Base-by-base conservation (phyloP, 35 echinoderm and acorn worm genomes). In the Apostichopus californicus region DNA sequence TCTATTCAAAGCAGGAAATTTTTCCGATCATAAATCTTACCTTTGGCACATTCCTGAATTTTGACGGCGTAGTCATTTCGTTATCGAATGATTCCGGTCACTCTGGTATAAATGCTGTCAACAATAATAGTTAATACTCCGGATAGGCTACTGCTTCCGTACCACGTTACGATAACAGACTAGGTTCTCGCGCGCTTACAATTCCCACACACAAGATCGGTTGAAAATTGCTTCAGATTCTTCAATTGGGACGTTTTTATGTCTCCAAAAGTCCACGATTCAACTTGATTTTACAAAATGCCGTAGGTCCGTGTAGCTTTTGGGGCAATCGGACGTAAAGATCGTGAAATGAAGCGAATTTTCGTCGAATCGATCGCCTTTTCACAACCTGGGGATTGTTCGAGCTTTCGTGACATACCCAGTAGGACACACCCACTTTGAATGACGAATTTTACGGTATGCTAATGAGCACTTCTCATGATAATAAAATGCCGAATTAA, bases 31-130 rank as follows among this genome's bases (percentile, higher is more conserved):
- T 61, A 81, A 54, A 14, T 52, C 93, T 94, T 77, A 96, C 95
- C 95, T 96, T 94, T 88, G 95, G 95, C 13, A 96, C 95, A 86
- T 96, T 96, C 78, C 95, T 92, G 79, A 96, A 96, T 96, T 96
- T 96, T 73, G 95, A 96, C 54, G 95, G 95, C 15, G 95, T 96
- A 55, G 93, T 94, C 95, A 96, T 96, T 64, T 78, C 82, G 86
- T 18, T 18, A 25, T 56, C 54, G 15, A 9, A 5, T 14, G 14
- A 55, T 18, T 59, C 55, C 78, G 78, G 57, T 60, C 81, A n/a
- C 15, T 83, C n/a, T 46, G 34, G 34, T 46, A 46, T 46, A 46
- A 46, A 46, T 46, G 34, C 25, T 55, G 80, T 34, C 55, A 12
- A 83, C 17, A 83, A 17, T 54, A 85, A 85, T 55, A 6, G 55